Evolutionary conservation across 1,140 invertebrate genomes (phyloP), one percentile per base, ranked within the genome.

Genomic region (Temnothorax longispinosus): DNA sequence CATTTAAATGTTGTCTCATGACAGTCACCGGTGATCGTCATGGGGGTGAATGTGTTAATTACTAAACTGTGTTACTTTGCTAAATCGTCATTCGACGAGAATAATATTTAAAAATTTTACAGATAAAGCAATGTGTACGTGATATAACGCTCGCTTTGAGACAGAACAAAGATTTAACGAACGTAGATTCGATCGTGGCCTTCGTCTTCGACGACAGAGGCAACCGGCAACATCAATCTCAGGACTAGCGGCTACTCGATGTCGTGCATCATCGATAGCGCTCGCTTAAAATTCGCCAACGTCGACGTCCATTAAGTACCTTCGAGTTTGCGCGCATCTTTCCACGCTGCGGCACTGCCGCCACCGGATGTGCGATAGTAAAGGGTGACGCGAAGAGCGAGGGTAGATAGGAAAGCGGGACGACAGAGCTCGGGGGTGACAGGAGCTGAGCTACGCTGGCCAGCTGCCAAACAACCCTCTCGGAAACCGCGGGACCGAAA

Each of bases 261-360:
- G 77, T 47, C 71, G 65, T 86, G 60, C 85, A 85, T 86, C 84
- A 88, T 86, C 67, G 82, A 88, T 89, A 89, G 89, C 90, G 32
- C 82, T 92, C 69, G 78, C 65, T 93, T 81, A 90, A 94, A 93
- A 94, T 92, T 93, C 92, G 91, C 93, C 87, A 92, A 93, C 93
- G 92, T 93, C 91, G 90, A 85, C 91, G 64, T 71, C 76, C 89
- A 90, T 93, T 92, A 93, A 89, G 85, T 88, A 89, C 81, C 86
- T 88, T 91, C 87, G 90, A 91, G 82, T 90, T 90, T 84, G 87
- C 80, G 84, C 78, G 86, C 64, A 58, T 71, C 86, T 87, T 92
- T 84, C 90, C 87, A 88, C 88, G 58, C 44, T 77, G 44, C 15
- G 64, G 62, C 27, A 72, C 69, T 38, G 18, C 67, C 38, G 32